Conservation (phyloP, 2,888 invertebrate genomes). For the Kryphioiulus occultus region DNA sequence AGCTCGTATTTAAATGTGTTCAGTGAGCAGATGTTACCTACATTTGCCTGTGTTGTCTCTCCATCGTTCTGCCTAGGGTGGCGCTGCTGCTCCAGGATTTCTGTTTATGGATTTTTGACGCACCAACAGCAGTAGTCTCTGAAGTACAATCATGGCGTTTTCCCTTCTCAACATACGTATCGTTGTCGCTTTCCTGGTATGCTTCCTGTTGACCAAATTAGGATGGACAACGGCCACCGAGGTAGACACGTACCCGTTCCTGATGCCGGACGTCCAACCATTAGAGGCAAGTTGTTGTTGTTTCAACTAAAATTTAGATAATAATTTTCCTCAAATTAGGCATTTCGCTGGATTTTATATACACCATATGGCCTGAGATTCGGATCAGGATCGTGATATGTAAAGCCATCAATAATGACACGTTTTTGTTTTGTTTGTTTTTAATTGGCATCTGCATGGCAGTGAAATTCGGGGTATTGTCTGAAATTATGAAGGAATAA, state of each 20-base stretch:
- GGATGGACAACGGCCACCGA: not conserved
- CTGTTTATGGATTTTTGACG: not conserved
- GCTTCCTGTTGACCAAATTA: not conserved
- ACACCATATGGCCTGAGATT: not conserved
- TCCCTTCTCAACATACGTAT: not conserved
- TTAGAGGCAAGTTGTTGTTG: conserved; percentile 33
- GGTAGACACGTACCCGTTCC: conserved; percentile 17
- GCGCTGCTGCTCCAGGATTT: not conserved
- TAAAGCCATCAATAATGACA: too few species aligned
- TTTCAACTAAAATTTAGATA: not conserved
- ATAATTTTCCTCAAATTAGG: not conserved
- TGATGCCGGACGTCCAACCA: conserved; percentile 44
- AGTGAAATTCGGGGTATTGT: too few species aligned
- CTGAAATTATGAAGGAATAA: too few species aligned
- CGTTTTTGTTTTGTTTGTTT: too few species aligned
- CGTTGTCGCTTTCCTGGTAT: not conserved
- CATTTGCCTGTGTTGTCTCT: not conserved
- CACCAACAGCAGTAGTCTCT: not conserved
- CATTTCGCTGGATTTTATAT: not conserved
- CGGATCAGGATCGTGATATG: too few species aligned
- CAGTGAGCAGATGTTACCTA: not conserved
- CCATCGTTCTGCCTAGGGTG: not conserved
- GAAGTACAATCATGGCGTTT: not conserved
- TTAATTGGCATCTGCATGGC: too few species aligned
- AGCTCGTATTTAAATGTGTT: not conserved